Evolutionary conservation across 2,113 vertebrate species (phyloP).

Genomic region (Oxygymnocypris stewartii): DNA sequence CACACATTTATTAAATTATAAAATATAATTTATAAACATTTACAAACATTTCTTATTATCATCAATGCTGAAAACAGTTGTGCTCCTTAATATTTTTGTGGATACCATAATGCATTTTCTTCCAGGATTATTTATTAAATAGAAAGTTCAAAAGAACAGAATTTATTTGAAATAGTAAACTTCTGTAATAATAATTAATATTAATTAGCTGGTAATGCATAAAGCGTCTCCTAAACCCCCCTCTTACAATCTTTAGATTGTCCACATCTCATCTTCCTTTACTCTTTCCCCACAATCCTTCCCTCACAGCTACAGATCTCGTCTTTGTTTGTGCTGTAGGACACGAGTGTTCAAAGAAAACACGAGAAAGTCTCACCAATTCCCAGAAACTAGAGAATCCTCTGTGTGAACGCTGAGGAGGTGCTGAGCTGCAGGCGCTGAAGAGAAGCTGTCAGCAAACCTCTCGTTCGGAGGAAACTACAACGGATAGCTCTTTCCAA

Average conservation of each 20-base stretch:
- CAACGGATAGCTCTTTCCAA: conserved; percentile 43
- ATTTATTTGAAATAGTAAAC: neutral
- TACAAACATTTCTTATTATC: too few relatives aligned
- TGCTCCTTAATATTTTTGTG: too few relatives aligned
- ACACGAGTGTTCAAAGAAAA: neutral
- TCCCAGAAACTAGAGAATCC: conserved; percentile 12
- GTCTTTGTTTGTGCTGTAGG: neutral
- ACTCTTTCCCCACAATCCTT: neutral
- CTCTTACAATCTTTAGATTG: neutral
- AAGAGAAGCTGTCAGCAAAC: neutral
- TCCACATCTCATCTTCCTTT: neutral
- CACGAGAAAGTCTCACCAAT: neutral
- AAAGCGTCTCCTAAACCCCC: too few relatives aligned
- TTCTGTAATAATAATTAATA: neutral
- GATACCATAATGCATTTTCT: neutral
- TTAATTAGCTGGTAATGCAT: neutral
- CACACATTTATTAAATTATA: too few relatives aligned
- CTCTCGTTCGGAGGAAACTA: too few relatives aligned
- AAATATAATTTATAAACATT: too few relatives aligned
- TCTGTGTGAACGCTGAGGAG: neutral
- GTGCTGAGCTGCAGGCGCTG: conserved; percentile 3
- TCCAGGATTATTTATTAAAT: too few relatives aligned
- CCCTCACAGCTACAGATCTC: neutral
- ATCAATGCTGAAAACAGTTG: too few relatives aligned
- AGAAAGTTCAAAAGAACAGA: neutral